Evolutionary conservation across 2,113 vertebrate species (phyloP), one percentile per base, ranked within the genome.

Genomic region (Oncorhynchus gorbuscha): DNA sequence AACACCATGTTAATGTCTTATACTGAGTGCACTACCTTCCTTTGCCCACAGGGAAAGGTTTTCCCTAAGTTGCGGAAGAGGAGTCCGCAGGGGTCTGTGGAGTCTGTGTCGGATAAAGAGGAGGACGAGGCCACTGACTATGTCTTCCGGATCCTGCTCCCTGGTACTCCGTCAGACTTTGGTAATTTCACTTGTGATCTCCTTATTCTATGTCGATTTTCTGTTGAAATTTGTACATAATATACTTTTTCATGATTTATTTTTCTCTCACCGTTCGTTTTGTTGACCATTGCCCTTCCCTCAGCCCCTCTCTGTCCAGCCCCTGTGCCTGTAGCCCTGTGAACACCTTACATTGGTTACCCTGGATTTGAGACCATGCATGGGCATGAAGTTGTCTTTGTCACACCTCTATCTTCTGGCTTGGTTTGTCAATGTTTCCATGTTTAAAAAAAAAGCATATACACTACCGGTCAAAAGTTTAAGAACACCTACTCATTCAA

Each of bases 51-150:
- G 98, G 98, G 97, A 70, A 99, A 99, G 84, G 97, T 99, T 75
- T 98, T 99, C 73, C 98, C 98, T 69, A 99, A 95, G 78, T 85
- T 99, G 84, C 93, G 96, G 71, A 98, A 97, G 69, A 82, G 97
- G 74, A 97, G 95, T 81, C 97, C 97, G 0, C 97, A 97, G 20
- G 92, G 95, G 49, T 97, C 97, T 11, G 94, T 95, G 0, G 97
- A 99, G 88, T 97, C 97, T 0, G 90, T 95, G 0, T 98, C 97
- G 0, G 98, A 99, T 89, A 99, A 98, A 84, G 98, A 99, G 16
- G 98, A 99, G 0, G 98, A 99, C 0, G 97, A 99, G 87, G 97
- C 98, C 68, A 97, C 97, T 0, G 98, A 99, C 89, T 99, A 99
- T 0, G 97, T 99, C 59, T 99, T 99, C 93, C 93, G 98, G 59